These are phyloP conservation scores for Rhinogobius similis DNA, from an alignment of 2,113 vertebrate species.

Conservation along the genomic window DNA sequence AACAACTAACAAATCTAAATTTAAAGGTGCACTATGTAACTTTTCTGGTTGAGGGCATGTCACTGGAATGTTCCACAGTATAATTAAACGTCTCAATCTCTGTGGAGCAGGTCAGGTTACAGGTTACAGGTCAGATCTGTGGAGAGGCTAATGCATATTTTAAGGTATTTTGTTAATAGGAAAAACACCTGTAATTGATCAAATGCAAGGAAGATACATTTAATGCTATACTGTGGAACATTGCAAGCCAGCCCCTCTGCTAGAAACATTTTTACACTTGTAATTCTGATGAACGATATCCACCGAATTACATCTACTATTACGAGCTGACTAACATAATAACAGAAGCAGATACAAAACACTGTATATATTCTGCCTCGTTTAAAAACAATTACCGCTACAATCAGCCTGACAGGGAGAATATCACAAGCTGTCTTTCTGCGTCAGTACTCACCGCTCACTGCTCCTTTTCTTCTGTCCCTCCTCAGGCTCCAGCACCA, in stretches of 20 bases:
- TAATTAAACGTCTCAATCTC: not conserved
- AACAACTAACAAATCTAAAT: not conserved
- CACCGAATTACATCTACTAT: not conserved
- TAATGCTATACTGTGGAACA: no score
- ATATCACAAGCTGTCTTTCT: not conserved
- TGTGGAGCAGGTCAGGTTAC: no score
- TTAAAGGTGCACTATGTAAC: not conserved
- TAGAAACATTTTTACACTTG: not conserved
- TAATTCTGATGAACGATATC: not conserved
- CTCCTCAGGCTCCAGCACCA: constrained; percentile 83
- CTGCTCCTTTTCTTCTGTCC: not conserved
- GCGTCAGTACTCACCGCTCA: not conserved
- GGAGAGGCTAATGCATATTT: no score
- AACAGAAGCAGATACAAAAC: not conserved
- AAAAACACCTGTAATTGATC: no score
- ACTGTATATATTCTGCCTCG: not conserved
- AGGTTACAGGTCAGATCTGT: no score
- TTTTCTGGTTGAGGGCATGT: not conserved
- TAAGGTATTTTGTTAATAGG: no score
- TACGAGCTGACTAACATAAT: not conserved
- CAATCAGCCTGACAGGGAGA: not conserved
- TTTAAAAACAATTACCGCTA: not conserved
- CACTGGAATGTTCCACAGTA: not conserved
- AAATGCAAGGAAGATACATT: no score
- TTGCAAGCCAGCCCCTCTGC: no score